Evolutionary conservation across 2,113 vertebrate species (phyloP).

Genomic region (Turnix velox): DNA sequence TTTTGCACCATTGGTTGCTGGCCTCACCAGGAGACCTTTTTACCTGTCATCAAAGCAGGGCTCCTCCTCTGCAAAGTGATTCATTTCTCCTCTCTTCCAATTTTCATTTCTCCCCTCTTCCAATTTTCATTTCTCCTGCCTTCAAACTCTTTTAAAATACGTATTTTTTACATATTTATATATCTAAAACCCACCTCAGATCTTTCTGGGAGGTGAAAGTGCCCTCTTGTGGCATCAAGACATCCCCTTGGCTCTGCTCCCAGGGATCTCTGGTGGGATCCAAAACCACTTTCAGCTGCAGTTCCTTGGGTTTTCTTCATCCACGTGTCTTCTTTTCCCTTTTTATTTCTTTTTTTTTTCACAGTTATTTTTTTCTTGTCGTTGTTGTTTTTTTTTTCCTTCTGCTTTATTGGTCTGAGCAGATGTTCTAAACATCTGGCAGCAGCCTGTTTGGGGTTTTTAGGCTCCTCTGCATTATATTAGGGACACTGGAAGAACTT

Average conservation of each 20-base stretch:
- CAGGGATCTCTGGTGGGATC: background rate
- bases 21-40: background rate
- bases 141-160: no score
- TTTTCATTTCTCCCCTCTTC: background rate
- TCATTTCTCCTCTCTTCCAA: background rate
- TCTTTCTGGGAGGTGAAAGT: background rate
- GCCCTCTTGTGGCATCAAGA: background rate
- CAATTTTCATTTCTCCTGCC: no score
- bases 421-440: slow-evolving; percentile 72
- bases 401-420: slow-evolving; percentile 45
- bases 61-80: background rate
- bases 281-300: no score
- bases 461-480: background rate
- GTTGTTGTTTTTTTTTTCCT: background rate
- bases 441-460: slow-evolving; percentile 1
- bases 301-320: no score
- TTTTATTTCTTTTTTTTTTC: background rate
- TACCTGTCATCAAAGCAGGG: background rate
- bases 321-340: background rate
- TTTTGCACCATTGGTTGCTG: background rate
- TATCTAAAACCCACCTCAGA: background rate
- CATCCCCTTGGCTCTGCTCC: background rate
- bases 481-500: background rate
- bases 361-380: background rate
- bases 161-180: no score